Evolutionary conservation across 2,797 vertebrate species (phyloP).

Genomic region (Remorina albescens): DNA sequence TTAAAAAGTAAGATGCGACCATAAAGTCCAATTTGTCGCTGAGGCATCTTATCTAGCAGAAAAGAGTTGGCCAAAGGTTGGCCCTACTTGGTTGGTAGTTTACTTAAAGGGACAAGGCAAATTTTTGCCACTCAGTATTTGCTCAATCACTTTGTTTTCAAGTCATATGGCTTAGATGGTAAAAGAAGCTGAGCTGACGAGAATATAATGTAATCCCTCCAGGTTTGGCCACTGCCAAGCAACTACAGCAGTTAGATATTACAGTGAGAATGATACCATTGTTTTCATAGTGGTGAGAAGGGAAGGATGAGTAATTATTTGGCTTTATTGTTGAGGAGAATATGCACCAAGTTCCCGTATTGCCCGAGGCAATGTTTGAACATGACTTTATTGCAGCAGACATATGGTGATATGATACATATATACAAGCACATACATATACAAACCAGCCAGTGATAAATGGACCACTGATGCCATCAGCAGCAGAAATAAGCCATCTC

Average conservation of each 20-base stretch:
- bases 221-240: constrained; percentile 5
- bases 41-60: constrained; percentile 1
- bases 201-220: constrained; percentile 10
- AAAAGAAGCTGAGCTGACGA: constrained; percentile 13
- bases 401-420: constrained; percentile 24
- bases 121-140: constrained; percentile 6
- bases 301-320: constrained; percentile 48
- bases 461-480: constrained; percentile 1
- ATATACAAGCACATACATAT: constrained; percentile 9
- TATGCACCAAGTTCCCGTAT: not conserved
- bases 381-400: constrained; percentile 19
- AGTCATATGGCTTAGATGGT: not conserved
- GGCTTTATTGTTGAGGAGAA: constrained; percentile 12
- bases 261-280: constrained; percentile 25
- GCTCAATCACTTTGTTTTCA: constrained; percentile 11
- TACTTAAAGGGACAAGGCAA: constrained; percentile 11
- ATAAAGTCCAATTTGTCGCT: constrained; percentile 18
- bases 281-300: constrained; percentile 26
- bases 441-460: not conserved
- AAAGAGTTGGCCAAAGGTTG: constrained; percentile 26
- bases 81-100: constrained; percentile 9
- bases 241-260: constrained; percentile 15
- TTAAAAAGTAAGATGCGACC: constrained; percentile 11
- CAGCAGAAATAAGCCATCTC: constrained; percentile 13
- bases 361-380: not conserved